phyloP scores from a whole-genome alignment of 2,797 vertebrate genomes.

The Heliangelus exortis region DNA sequence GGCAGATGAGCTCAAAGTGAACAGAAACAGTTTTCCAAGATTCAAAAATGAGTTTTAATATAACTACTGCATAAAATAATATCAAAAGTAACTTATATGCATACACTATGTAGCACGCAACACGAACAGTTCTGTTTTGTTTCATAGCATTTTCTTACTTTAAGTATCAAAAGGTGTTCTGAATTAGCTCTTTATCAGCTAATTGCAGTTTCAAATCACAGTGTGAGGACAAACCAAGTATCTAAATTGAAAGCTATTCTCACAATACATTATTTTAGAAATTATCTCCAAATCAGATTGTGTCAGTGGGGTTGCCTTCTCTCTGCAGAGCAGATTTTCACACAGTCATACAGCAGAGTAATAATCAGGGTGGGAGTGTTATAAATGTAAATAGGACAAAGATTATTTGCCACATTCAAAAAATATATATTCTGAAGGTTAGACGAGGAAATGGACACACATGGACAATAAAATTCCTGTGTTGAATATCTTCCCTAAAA shows the following conservation, averaged over 20 bases:
- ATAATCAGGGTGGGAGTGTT: neutral
- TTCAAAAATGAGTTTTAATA: neutral
- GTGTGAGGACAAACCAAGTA: neutral
- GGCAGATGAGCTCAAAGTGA: neutral
- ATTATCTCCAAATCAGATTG: neutral
- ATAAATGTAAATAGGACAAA: neutral
- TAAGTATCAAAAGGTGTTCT: neutral
- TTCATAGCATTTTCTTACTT: conserved; percentile 4
- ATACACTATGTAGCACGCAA: neutral
- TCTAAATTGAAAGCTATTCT: conserved; percentile 6
- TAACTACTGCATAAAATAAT: neutral
- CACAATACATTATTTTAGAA: neutral
- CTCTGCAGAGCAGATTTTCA: neutral
- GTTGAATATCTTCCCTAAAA: neutral
- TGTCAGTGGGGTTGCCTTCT: neutral
- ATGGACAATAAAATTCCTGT: neutral
- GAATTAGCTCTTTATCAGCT: conserved; percentile 24
- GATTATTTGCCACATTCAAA: neutral
- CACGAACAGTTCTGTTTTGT: neutral
- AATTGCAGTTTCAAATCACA: neutral
- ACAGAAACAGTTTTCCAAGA: neutral
- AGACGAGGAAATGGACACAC: neutral
- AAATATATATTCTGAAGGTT: neutral
- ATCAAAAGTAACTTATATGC: neutral
- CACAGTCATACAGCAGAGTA: rapidly evolving